phyloP scores from a whole-genome alignment of 2,888 invertebrate species.

The Cryptocephalus moraei region DNA sequence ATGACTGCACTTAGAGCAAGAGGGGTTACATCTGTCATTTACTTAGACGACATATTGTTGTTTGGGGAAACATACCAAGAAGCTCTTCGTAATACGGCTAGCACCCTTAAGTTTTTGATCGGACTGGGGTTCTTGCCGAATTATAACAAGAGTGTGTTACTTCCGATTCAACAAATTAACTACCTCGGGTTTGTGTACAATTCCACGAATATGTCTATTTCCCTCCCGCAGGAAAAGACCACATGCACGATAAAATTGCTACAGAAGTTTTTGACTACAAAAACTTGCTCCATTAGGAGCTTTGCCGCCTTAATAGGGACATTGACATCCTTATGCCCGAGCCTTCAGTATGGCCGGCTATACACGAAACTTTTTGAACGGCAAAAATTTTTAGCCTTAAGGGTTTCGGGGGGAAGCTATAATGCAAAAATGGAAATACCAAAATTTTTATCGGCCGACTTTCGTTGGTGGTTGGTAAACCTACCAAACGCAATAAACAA shows the following conservation, averaged over 20 bases:
- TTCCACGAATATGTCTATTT: neutral
- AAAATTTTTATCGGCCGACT: constrained; percentile 1
- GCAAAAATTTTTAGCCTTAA: neutral
- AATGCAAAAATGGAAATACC: constrained; percentile 4
- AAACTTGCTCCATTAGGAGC: neutral
- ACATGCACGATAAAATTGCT: neutral
- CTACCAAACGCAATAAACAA: constrained; percentile 4
- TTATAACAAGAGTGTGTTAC: too few relatives aligned
- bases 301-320: neutral
- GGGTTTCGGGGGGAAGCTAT: neutral
- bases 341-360: constrained; percentile 7
- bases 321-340: neutral
- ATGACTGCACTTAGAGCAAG: too few relatives aligned
- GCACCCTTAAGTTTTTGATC: too few relatives aligned
- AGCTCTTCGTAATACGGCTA: too few relatives aligned
- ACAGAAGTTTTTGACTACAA: neutral
- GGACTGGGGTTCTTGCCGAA: too few relatives aligned
- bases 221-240: neutral
- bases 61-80: too few relatives aligned
- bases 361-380: constrained; percentile 5
- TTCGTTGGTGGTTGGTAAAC: constrained; percentile 14
- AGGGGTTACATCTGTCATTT: too few relatives aligned
- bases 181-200: too few relatives aligned
- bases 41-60: too few relatives aligned
- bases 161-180: too few relatives aligned